Percentiles rank a stretch among this genome's conserved stretches.
phyloP scores from a whole-genome alignment of 2,797 vertebrate species.

The Pogonophryne albipinna region DNA sequence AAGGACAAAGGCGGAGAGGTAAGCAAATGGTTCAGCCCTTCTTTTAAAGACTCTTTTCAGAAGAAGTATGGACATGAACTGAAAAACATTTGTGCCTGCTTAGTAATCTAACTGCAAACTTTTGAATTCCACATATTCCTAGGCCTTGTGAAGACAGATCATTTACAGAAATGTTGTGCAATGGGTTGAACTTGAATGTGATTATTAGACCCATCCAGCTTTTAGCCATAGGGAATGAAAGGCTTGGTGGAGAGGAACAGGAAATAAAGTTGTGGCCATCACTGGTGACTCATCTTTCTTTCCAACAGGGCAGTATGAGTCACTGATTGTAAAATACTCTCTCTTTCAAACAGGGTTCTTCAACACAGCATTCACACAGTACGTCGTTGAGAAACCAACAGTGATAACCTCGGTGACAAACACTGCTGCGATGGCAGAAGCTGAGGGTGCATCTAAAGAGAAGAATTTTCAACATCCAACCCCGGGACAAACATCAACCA shows the following conservation, averaged over 20 bases:
- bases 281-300: background rate
- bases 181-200: background rate
- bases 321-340: slow-evolving; percentile 13
- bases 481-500: slow-evolving; percentile 14
- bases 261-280: background rate
- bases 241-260: background rate
- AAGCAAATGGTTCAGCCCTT: background rate
- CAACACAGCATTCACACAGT: slow-evolving; percentile 80
- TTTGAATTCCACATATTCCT: background rate
- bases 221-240: background rate
- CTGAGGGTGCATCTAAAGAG: background rate
- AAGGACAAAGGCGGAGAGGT: slow-evolving; percentile 72
- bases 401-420: slow-evolving; percentile 57
- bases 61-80: slow-evolving; percentile 4
- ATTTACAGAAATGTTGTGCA: background rate
- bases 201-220: background rate
- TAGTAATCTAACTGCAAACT: background rate
- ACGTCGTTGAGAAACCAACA: slow-evolving; percentile 62
- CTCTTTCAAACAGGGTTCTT: slow-evolving; percentile 65
- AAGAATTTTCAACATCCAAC: slow-evolving; percentile 27
- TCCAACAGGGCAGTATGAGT: background rate
- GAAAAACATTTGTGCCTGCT: background rate
- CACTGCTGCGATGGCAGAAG: slow-evolving; percentile 31
- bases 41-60: background rate
- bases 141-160: background rate